Conservation (phyloP, 2,888 invertebrate genomes). For the Mimachlamys varia region DNA sequence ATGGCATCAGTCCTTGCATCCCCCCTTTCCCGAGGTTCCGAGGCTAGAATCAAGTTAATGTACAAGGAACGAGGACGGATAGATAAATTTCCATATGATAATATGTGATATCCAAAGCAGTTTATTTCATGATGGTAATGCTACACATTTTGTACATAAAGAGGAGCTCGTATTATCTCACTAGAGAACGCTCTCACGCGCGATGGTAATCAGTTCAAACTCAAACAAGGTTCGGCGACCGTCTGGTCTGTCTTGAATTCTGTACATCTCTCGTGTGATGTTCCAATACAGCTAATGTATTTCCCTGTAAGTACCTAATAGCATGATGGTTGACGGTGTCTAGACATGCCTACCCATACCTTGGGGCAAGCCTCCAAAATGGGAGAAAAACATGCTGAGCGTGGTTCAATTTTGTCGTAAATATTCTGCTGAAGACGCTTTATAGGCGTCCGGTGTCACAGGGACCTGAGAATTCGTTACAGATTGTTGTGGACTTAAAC, state of each 20-base stretch:
- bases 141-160: neutral
- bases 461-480: too few relatives aligned
- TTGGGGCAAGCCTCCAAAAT: neutral
- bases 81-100: too few relatives aligned
- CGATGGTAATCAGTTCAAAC: neutral
- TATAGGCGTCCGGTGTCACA: too few relatives aligned
- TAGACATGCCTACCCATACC: neutral
- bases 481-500: too few relatives aligned
- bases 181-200: neutral
- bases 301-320: neutral
- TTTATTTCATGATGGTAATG: too few relatives aligned
- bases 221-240: neutral
- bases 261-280: neutral
- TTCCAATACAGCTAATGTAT: neutral
- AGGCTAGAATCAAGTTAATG: too few relatives aligned
- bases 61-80: too few relatives aligned
- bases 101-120: too few relatives aligned
- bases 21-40: too few relatives aligned
- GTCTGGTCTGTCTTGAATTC: neutral
- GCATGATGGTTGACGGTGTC: neutral
- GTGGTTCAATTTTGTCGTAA: slow-evolving; percentile 6
- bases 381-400: neutral
- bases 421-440: neutral
- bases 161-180: neutral
- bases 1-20: too few relatives aligned